Percentiles rank a stretch among this genome's conserved stretches.
phyloP scores from a whole-genome alignment of 2,797 vertebrate genomes.

The Harpagifer antarcticus region DNA sequence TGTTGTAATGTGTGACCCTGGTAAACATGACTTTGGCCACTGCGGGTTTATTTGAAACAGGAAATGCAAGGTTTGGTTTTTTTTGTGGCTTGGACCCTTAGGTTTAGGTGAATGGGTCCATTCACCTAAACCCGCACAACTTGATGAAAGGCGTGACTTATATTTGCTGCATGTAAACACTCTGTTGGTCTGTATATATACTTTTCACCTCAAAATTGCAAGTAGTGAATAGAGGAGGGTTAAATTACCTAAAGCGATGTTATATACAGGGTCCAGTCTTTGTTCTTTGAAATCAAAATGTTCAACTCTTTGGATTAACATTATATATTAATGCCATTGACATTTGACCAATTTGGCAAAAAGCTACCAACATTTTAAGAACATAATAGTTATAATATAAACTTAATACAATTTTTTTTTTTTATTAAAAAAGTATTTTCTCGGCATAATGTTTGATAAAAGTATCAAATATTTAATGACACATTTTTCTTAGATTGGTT shows the following conservation, averaged over 20 bases:
- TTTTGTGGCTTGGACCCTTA: constrained; percentile 41
- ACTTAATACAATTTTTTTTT: background rate
- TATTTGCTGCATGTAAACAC: constrained; percentile 60
- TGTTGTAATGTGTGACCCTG: constrained; percentile 81
- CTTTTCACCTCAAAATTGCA: background rate
- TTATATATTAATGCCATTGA: background rate
- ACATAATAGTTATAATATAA: background rate
- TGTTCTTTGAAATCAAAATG: background rate
- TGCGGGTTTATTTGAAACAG: constrained; percentile 75
- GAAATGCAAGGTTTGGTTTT: constrained; percentile 62
- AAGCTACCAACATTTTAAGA: background rate
- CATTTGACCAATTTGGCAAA: background rate
- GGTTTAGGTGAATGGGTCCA: constrained; percentile 1
- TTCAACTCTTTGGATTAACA: background rate
- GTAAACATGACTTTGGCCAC: constrained; percentile 82
- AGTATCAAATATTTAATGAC: background rate
- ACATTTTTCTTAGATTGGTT: background rate
- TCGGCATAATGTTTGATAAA: background rate
- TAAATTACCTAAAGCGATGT: background rate
- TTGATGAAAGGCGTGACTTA: constrained; percentile 67
- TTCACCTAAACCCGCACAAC: constrained; percentile 74
- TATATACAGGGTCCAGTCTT: background rate
- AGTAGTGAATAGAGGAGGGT: no score
- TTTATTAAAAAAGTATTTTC: background rate
- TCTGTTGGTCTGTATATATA: constrained; percentile 16